Evolutionary conservation across 2,113 vertebrate species (phyloP), one percentile per base, ranked within the genome.

Genomic region (Pimephales promelas): DNA sequence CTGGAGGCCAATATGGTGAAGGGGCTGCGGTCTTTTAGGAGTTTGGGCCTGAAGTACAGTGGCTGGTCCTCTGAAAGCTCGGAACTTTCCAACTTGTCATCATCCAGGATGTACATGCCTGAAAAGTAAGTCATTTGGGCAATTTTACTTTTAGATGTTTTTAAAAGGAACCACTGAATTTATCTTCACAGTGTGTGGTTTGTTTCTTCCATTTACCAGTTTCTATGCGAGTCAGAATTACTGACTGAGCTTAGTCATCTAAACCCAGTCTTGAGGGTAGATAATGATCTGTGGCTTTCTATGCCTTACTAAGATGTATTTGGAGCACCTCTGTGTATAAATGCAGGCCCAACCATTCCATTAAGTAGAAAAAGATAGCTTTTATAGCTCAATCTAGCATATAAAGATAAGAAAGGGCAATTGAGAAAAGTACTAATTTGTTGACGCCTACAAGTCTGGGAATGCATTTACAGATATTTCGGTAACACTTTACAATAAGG

Each of bases 21-120:
- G 26, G 97, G 96, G 90, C 96, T 98, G 84, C 95, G 96, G 77
- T 99, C 97, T 89, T 99, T 99, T 83, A 95, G 88, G 1, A 97
- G 95, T 84, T 97, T 97, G 86, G 96, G 92, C 86, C 95, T 95
- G 80, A 96, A 93, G 86, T 93, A 96, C 90, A 95, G 93, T 16
- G 95, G 92, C 70, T 96, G 92, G 76, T 99, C 98, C 77, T 98
- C 97, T 28, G 89, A 95, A 86, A 95, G 93, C 91, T 98, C 96
- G 85, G 96, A 89, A 88, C 94, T 92, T 54, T 97, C 97, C 84
- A 95, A 95, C 54, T 95, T 95, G 82, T 98, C 97, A 87, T 99
- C 97, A 22, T 98, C 97, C 93, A 97, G 87, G 83, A 98, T 97
- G 90, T 97, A 99, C 96, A 99, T 96, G 91, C 95, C 98, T 99